These are phyloP conservation scores for Bombus superbus DNA, from an alignment of 1,140 invertebrate genomes.

Conservation along the genomic window DNA sequence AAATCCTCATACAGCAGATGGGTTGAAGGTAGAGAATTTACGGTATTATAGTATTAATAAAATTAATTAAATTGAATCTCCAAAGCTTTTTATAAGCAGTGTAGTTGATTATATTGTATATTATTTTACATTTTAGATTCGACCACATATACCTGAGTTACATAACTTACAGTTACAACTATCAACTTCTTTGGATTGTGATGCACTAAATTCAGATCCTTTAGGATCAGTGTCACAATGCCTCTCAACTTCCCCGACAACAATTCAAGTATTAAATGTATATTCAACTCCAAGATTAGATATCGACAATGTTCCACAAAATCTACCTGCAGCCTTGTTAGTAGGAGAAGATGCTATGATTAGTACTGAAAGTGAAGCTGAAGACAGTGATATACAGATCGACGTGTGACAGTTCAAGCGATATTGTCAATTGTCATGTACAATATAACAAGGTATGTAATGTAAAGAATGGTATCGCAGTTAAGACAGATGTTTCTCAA, in stretches of 20 bases:
- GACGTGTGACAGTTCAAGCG: conserved; percentile 79
- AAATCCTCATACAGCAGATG: conserved; percentile 92
- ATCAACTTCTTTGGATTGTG: conserved; percentile 78
- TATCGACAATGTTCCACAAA: conserved; percentile 81
- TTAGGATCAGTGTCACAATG: conserved; percentile 78
- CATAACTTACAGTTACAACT: conserved; percentile 81
- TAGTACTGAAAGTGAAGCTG: conserved; percentile 81
- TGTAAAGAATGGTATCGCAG: background rate
- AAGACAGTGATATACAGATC: conserved; percentile 82
- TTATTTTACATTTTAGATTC: conserved; percentile 82
- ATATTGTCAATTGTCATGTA: conserved; percentile 19
- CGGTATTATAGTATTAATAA: background rate
- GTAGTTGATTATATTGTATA: background rate
- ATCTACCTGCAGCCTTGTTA: conserved; percentile 80
- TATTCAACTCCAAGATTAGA: conserved; percentile 80
- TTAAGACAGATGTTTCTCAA: background rate
- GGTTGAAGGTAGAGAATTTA: conserved; percentile 86
- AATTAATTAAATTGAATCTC: background rate
- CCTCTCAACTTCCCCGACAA: conserved; percentile 79
- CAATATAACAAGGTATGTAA: conserved; percentile 29
- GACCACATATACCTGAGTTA: conserved; percentile 86
- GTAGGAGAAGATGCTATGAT: conserved; percentile 81
- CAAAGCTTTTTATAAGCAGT: background rate
- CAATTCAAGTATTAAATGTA: conserved; percentile 82
- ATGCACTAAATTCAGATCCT: conserved; percentile 76